Base-by-base conservation (phyloP, 2,113 vertebrate genomes). In the Tamias sibiricus region DNA sequence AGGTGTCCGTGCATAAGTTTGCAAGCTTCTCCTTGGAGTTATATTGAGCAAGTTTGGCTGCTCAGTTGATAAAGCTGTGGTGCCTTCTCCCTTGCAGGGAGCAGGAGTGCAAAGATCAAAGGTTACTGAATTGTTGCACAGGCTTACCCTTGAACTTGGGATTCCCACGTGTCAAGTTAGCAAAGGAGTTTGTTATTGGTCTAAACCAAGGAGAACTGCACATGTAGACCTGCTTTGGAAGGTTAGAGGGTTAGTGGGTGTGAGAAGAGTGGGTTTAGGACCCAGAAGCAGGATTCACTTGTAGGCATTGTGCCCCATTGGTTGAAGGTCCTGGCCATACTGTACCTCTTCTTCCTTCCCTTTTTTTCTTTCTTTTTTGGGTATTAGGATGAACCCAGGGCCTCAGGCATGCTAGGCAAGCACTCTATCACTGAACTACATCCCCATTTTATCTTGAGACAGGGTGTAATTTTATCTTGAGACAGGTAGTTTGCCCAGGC, bases 221-320 rank as follows among this genome's bases (percentile, higher is more conserved):
- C 1, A 0, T 24, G 44, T n/a, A 14, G 13, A 32, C 8, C 8
- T 0, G 2, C 6, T 20, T 57, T 71, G 9, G 26, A 11, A 20
- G 37, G 37, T 20, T 35, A 14, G 11, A 22, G 9, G 80, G 80
- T 62, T 16, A 13, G 20, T 79, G 22, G 7, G 52, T 7, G 13
- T 22, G 8, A 44, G 20, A 35, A 19, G 30, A 26, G 47, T 22
- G 30, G n/a, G 52, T 16, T 22, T 62, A 11, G 24, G 59, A 62
- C 24, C 26, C 59, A 28, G 59, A 62, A 62, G 59, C 9, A 28
- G 9, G 59, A 62, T 49, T 3, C 0, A 57, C 9, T 54, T 85
- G 42, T 13, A 17, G 66, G 30, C 22, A 17, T 3, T 6, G 1
- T 0, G 32, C 35, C 42, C 24, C 13, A 30, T 24, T 79, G 71